Evolutionary conservation across 1,140 invertebrate genomes (phyloP), one percentile per base, ranked within the genome.

Genomic region (Eurosta solidaginis): DNA sequence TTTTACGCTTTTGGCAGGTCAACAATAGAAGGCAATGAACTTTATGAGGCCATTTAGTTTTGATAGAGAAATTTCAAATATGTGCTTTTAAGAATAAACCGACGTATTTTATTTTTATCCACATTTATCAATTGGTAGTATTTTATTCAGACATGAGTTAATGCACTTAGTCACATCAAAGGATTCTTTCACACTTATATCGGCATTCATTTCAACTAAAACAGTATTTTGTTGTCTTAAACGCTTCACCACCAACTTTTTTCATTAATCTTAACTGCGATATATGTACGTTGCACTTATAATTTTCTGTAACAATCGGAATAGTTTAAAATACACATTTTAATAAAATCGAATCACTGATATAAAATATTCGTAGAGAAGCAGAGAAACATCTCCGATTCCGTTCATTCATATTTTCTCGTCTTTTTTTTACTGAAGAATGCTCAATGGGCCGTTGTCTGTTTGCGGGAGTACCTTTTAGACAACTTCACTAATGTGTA

Each of bases 21-120:
- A 68, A 68, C 59, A 68, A 68, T 40, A 17, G 59, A n/a, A 68
- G 59, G 59, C 59, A 68, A 68, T 68, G 59, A 68, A 68, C 59
- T 40, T 40, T 68, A 40, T 27, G 12, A 68, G 20, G 40, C 59
- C 59, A 40, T 33, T 63, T 63, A 68, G 40, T 22, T 63, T 33
- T n/a, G 20, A 68, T 59, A 36, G 54, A 36, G 54, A 17, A 36
- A 5, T 17, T 29, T 29, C 33, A 7, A n/a, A n/a, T n/a, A n/a
- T n/a, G n/a, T n/a, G n/a, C n/a, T n/a, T n/a, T n/a, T n/a, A n/a
- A n/a, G n/a, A n/a, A n/a, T n/a, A n/a, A n/a, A n/a, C n/a, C n/a
- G n/a, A n/a, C n/a, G n/a, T n/a, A n/a, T n/a, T n/a, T n/a, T n/a
- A n/a, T n/a, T n/a, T n/a, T n/a, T n/a, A n/a, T n/a, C n/a, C n/a